Conservation (phyloP, 2,888 invertebrate genomes). For the Meiosimyza decipiens region DNA sequence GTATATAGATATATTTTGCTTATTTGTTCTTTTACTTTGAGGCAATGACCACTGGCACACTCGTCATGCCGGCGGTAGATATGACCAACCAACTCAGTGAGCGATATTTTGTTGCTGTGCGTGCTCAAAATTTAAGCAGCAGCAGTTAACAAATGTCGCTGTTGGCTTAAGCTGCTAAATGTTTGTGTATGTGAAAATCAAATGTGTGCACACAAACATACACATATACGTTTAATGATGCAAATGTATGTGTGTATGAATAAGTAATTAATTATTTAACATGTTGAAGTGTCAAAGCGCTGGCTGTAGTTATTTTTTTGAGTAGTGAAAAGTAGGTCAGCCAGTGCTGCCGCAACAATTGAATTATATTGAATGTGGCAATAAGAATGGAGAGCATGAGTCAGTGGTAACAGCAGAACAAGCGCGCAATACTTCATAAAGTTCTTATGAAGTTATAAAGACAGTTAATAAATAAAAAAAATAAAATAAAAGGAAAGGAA, state of each 20-base stretch:
- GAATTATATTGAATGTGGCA: slow-evolving; percentile 3
- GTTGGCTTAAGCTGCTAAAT: slow-evolving; percentile 3
- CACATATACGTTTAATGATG: neutral
- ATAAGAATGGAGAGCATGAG: slow-evolving; percentile 1
- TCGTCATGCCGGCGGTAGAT: too few species aligned
- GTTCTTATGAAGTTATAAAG: neutral
- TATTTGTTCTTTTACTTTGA: slow-evolving; percentile 24
- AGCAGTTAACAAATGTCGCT: slow-evolving; percentile 51
- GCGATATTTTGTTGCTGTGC: slow-evolving; percentile 19
- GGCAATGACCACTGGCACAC: neutral
- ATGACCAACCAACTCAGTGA: too few species aligned
- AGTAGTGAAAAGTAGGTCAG: slow-evolving; percentile 5
- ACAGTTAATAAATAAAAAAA: neutral
- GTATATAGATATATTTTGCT: slow-evolving; percentile 9
- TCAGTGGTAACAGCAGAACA: neutral
- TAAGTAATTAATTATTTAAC: slow-evolving; percentile 17
- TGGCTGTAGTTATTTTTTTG: slow-evolving; percentile 5
- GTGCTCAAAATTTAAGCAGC: slow-evolving; percentile 50
- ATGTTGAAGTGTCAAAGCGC: slow-evolving; percentile 9
- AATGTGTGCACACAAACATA: too few species aligned
- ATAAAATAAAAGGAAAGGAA: neutral
- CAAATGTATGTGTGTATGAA: slow-evolving; percentile 8
- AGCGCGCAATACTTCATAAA: neutral
- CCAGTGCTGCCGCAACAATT: slow-evolving; percentile 5
- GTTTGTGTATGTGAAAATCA: slow-evolving; percentile 26